phyloP scores from a whole-genome alignment of 2,797 vertebrate genomes.

The Pogoniulus pusillus region DNA sequence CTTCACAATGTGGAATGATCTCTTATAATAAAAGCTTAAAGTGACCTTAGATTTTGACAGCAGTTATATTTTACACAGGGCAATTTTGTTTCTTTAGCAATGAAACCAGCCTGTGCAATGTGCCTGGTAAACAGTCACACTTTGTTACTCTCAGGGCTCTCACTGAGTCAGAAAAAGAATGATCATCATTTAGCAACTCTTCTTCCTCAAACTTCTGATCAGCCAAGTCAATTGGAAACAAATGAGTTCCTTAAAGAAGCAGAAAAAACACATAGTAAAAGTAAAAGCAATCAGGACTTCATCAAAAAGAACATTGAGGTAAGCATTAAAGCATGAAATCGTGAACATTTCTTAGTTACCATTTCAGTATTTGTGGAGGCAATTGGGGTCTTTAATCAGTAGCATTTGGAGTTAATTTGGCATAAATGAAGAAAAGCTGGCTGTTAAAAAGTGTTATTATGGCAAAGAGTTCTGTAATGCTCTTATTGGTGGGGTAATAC shows the following conservation, averaged over 20 bases:
- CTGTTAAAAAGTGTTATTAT: neutral
- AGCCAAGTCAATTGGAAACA: conserved; percentile 58
- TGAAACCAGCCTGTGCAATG: neutral
- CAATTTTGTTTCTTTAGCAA: neutral
- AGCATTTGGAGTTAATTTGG: neutral
- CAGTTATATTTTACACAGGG: neutral
- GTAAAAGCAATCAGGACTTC: conserved; percentile 83
- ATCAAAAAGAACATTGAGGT: conserved; percentile 93
- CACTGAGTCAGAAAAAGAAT: neutral
- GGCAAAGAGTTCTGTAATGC: neutral
- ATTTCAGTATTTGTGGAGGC: neutral
- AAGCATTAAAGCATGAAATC: conserved; percentile 66
- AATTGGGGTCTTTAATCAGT: neutral
- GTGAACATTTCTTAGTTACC: too few species aligned
- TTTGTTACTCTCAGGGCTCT: neutral
- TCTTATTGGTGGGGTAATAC: neutral
- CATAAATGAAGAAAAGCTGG: neutral
- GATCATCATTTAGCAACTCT: conserved; percentile 13
- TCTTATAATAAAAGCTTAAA: conserved; percentile 1
- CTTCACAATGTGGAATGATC: neutral
- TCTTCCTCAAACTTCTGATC: conserved; percentile 59
- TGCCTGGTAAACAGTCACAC: too few species aligned
- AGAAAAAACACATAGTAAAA: conserved; percentile 41
- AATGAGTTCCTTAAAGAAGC: conserved; percentile 47
- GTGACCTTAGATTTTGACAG: neutral